Evolutionary conservation across 35 echinoderm and acorn worm species (phyloP), one percentile per base, ranked within the genome.

Genomic region (Holothuria glaberrima): DNA sequence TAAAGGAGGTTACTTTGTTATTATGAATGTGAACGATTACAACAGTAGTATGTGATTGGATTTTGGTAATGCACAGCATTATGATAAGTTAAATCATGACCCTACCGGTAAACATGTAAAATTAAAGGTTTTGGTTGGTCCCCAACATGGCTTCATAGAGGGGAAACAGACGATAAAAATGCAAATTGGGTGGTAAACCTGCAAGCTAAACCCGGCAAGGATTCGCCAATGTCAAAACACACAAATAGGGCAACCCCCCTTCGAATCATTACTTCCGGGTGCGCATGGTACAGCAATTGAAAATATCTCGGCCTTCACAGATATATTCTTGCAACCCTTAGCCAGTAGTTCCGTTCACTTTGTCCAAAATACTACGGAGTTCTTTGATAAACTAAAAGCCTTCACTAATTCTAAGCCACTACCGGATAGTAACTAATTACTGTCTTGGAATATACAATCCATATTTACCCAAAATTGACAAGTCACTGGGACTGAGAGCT

Each of bases 231-330:
- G 54, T 82, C 5, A 82, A 82, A 82, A 82, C 77, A 22, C 77
- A 82, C 46, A 82, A 82, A 45, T 1, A 82, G 28, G 77, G 77
- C 34, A 22, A 19, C n/a, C 6, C 77, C 77, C 22, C 4, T 78
- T 21, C 21, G 74, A 12, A 17, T 36, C 0, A 54, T 78, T 19
- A 36, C 74, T n/a, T 78, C 74, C 9, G 74, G 74, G 74, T 75
- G 71, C n/a, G n/a, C n/a, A n/a, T 75, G 71, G 71, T 35, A 75
- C 71, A 6, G 71, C 71, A 24, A 75, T 75, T 75, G 71, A 75
- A 75, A 75, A 75, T 41, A 14, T 75, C 31, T 75, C 71, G 6
- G 35, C 12, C 9, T 36, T 46, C 41, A 46, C 36, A 22, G 36
- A 80, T 35, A 25, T 80, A 17, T 80, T 80, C 25, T 38, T 80